A percentile compares a stretch with the other conserved stretches of the same genome.
These are phyloP conservation scores for Vidua chalybeata DNA, from an alignment of 2,113 vertebrate species.

Conservation along the genomic window DNA sequence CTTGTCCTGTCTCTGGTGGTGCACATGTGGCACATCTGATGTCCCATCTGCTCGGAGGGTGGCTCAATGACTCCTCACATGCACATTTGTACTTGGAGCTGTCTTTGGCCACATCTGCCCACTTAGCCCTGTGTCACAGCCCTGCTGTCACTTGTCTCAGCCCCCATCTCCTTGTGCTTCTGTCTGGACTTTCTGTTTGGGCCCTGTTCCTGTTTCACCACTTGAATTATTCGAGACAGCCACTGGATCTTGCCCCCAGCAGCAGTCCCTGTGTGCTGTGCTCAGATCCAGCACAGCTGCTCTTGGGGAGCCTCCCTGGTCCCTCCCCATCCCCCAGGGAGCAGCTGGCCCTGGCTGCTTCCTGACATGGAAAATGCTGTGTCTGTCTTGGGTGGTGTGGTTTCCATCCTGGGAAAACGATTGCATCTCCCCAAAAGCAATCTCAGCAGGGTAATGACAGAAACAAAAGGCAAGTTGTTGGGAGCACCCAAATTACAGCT, in stretches of 20 bases:
- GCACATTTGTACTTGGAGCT: not conserved
- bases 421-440: not conserved
- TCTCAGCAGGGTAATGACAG: not conserved
- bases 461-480: not conserved
- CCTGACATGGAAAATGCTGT: not conserved
- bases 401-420: not conserved
- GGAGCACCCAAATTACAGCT: not conserved
- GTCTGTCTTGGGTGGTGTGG: fast-evolving
- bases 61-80: not conserved
- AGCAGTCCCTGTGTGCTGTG: fast-evolving
- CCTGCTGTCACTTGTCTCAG: not conserved
- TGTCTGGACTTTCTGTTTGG: not conserved
- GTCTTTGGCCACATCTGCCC: not conserved
- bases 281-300: not conserved
- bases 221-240: fast-evolving
- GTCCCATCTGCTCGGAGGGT: no score
- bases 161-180: not conserved
- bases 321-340: not conserved
- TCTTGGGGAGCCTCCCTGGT: not conserved
- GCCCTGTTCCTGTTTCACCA: not conserved
- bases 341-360: not conserved
- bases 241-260: not conserved
- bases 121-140: not conserved
- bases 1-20: not conserved
- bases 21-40: no score